phyloP scores from a whole-genome alignment of 2,888 invertebrate genomes.

The Clusia tigrina region DNA sequence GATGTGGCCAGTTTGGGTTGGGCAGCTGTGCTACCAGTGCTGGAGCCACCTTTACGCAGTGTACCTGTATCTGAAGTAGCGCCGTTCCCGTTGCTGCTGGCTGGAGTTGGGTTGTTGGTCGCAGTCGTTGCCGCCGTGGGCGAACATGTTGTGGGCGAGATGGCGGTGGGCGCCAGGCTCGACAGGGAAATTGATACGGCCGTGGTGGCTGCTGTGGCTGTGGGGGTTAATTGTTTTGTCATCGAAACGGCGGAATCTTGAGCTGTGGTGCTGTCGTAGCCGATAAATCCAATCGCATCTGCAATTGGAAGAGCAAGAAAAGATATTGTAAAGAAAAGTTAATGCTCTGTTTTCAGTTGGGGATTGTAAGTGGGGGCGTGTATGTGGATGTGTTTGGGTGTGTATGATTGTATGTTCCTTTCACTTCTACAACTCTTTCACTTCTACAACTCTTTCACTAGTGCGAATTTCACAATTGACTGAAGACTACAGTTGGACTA shows the following conservation, averaged over 20 bases:
- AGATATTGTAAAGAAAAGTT: no score
- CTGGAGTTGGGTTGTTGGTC: no score
- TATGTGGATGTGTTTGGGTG: no score
- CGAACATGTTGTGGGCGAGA: slow-evolving; percentile 37
- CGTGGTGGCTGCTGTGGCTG: slow-evolving; percentile 46
- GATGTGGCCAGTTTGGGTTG: slow-evolving; percentile 22
- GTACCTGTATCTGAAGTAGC: not conserved
- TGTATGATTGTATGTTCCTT: no score
- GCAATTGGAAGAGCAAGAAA: not conserved
- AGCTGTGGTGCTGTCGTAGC: slow-evolving; percentile 21
- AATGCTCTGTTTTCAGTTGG: no score
- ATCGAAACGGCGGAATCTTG: slow-evolving; percentile 26
- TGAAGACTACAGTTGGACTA: no score
- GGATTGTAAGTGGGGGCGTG: no score
- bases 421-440: no score
- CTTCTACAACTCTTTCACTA: no score
- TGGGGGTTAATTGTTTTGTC: slow-evolving; percentile 37
- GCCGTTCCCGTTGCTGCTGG: slow-evolving; percentile 15
- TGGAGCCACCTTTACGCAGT: slow-evolving; percentile 1
- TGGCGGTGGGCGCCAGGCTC: slow-evolving; percentile 44
- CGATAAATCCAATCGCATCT: not conserved
- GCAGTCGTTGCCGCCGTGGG: slow-evolving; percentile 21
- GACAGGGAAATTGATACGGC: slow-evolving; percentile 43
- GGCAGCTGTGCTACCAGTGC: not conserved
- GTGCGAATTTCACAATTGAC: no score